Percentiles rank a stretch among this genome's conserved stretches.
phyloP scores from a whole-genome alignment of 2,113 vertebrate genomes.

The Spheniscus mendiculus region DNA sequence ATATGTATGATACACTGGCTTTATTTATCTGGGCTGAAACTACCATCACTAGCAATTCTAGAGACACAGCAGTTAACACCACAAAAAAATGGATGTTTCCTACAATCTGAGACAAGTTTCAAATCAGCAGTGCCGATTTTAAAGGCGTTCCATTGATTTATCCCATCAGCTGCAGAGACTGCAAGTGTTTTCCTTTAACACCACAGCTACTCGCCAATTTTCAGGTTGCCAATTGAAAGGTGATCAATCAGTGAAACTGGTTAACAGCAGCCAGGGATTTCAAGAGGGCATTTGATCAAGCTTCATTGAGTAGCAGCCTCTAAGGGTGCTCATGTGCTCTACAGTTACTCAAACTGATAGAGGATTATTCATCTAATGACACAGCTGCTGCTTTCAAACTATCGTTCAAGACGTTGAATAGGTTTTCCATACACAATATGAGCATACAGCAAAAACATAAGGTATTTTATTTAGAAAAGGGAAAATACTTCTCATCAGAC shows the following conservation, averaged over 20 bases:
- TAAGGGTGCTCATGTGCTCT: background rate
- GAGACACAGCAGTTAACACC: background rate
- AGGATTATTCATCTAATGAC: background rate
- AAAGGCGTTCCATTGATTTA: background rate
- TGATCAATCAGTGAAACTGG: background rate
- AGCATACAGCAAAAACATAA: background rate
- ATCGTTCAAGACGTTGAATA: rapidly evolving
- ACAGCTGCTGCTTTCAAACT: background rate
- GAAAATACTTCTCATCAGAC: background rate
- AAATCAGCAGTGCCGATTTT: background rate
- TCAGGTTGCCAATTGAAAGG: background rate
- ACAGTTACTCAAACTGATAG: background rate
- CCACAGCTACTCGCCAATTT: background rate
- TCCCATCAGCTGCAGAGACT: background rate
- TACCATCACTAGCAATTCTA: background rate
- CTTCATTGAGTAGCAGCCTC: background rate
- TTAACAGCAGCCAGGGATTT: background rate
- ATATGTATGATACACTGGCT: background rate
- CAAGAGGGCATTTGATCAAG: background rate
- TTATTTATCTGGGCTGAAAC: background rate
- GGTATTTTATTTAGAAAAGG: background rate
- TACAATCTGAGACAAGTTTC: background rate
- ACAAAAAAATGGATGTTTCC: background rate
- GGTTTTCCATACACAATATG: background rate
- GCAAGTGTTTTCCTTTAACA: background rate